Percentiles rank a stretch among this genome's conserved stretches.
Conservation (phyloP, 2,888 invertebrate species). For the Acanthosoma haemorrhoidale region DNA sequence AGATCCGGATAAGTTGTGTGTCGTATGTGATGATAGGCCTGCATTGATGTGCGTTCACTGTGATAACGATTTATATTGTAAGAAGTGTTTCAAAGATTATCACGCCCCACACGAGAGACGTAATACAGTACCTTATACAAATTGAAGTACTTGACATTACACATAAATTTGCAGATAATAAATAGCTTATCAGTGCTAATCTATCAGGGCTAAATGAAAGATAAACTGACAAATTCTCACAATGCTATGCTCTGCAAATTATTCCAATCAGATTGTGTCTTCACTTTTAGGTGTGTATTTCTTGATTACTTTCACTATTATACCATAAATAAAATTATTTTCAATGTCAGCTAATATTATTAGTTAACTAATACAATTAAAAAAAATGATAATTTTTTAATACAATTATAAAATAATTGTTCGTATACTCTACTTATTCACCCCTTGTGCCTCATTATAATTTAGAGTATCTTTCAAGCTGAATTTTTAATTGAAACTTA, state of each 20-base stretch:
- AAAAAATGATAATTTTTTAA: no score
- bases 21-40: constrained; percentile 31
- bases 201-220: background rate
- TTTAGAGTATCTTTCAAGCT: no score
- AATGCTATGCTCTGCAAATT: background rate
- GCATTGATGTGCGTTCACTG: constrained; percentile 28
- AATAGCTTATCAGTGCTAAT: background rate
- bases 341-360: no score
- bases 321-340: background rate
- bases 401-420: no score
- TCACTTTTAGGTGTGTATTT: constrained; percentile 4
- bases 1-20: constrained; percentile 22
- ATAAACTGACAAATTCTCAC: background rate
- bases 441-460: no score
- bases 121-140: constrained; percentile 15
- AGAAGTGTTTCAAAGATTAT: constrained; percentile 24
- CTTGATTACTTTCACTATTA: background rate
- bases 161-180: background rate
- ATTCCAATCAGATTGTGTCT: constrained; percentile 16
- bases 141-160: background rate
- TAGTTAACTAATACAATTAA: no score
- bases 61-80: constrained; percentile 33
- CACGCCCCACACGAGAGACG: constrained; percentile 32
- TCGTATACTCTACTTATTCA: no score
- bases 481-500: no score